Evolutionary conservation across 2,888 invertebrate genomes (phyloP).

Genomic region (Amblyjoppa fuscipennis): DNA sequence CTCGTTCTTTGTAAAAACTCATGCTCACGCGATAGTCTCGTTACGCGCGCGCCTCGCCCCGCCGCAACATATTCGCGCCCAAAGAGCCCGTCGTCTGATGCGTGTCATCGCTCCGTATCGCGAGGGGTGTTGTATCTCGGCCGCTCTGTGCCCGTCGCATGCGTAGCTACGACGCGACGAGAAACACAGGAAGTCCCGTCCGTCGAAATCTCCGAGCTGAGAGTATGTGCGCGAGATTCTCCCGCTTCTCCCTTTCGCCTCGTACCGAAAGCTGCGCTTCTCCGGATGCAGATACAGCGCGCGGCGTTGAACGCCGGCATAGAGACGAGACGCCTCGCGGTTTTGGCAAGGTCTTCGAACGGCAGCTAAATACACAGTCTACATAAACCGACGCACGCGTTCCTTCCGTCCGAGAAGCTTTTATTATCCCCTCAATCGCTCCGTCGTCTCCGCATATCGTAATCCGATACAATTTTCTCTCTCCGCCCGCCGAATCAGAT

Average conservation of each 20-base stretch:
- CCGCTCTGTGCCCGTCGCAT: conserved; percentile 5
- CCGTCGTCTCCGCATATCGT: not conserved
- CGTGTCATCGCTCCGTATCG: conserved; percentile 63
- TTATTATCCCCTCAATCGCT: not conserved
- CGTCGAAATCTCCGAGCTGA: conserved; percentile 19
- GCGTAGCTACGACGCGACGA: not conserved
- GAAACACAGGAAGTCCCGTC: conserved; percentile 42
- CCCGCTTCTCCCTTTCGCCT: not conserved
- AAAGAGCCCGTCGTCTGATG: conserved; percentile 45
- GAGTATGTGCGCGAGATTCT: not conserved
- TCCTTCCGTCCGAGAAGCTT: not conserved
- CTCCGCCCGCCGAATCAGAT: not conserved
- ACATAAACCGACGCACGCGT: not conserved
- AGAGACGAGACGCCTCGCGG: conserved; percentile 27
- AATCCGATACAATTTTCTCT: conserved; percentile 3
- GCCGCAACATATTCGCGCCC: conserved; percentile 6
- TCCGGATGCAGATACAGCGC: conserved; percentile 29
- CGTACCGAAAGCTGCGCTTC: conserved; percentile 17
- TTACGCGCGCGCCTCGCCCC: conserved; percentile 60
- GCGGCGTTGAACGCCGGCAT: not conserved
- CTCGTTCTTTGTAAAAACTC: conserved; percentile 14
- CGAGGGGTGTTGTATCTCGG: conserved; percentile 37
- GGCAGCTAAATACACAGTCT: not conserved
- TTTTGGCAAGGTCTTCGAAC: conserved; percentile 45
- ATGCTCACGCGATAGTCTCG: conserved; percentile 63